phyloP scores from a whole-genome alignment of 1,140 invertebrate genomes.

The Leptinotarsa texana region DNA sequence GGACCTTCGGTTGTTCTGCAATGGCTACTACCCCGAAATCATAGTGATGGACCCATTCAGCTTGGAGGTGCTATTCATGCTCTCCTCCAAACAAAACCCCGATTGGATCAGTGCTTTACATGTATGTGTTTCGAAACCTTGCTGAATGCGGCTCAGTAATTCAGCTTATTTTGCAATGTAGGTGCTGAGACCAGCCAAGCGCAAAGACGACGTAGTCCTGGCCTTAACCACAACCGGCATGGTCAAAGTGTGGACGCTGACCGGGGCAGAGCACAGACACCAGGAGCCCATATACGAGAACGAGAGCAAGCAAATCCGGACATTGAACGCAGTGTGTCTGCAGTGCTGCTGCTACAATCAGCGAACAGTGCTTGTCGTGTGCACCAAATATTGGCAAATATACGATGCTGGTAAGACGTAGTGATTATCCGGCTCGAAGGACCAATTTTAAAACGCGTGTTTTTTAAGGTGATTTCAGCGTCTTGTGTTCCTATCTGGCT shows the following conservation, averaged over 20 bases:
- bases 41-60: slow-evolving; percentile 96
- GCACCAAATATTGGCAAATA: slow-evolving; percentile 97
- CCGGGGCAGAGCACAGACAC: slow-evolving; percentile 84
- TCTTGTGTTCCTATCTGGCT: slow-evolving; percentile 84
- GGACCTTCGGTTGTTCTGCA: slow-evolving; percentile 86
- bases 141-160: neutral
- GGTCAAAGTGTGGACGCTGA: slow-evolving; percentile 96
- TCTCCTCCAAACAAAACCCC: slow-evolving; percentile 94
- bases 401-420: slow-evolving; percentile 64
- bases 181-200: slow-evolving; percentile 82
- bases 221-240: slow-evolving; percentile 95
- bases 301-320: slow-evolving; percentile 96
- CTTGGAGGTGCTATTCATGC: slow-evolving; percentile 86
- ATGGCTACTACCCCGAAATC: slow-evolving; percentile 97
- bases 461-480: slow-evolving; percentile 87
- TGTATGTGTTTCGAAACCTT: slow-evolving; percentile 58
- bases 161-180: slow-evolving; percentile 38
- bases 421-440: neutral
- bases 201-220: slow-evolving; percentile 94
- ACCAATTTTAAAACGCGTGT: neutral
- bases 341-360: slow-evolving; percentile 95
- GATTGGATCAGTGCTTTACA: slow-evolving; percentile 98
- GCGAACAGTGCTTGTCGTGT: slow-evolving; percentile 93
- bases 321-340: slow-evolving; percentile 89
- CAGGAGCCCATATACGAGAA: slow-evolving; percentile 92